Percentiles rank a stretch among this genome's conserved stretches.
Evolutionary conservation across 2,797 vertebrate species (phyloP).

Genomic region (Pipistrellus kuhlii): DNA sequence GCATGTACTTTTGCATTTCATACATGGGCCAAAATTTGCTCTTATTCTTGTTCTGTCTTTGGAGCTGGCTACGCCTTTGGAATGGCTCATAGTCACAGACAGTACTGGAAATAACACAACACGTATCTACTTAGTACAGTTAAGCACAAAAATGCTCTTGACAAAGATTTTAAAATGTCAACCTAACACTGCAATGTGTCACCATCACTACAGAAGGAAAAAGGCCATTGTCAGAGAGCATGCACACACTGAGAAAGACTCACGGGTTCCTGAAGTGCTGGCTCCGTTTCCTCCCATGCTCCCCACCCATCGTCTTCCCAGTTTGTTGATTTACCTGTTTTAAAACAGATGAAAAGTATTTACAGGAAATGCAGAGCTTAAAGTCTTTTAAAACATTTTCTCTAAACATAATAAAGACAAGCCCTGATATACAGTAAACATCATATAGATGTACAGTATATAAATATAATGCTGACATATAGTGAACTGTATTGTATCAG

Average conservation of each 20-base stretch:
- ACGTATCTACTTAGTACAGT: background rate
- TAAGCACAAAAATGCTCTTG: background rate
- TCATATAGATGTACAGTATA: background rate
- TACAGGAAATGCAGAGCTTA: conserved; percentile 41
- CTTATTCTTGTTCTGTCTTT: background rate
- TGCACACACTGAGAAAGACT: conserved; percentile 59
- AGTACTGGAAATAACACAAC: background rate
- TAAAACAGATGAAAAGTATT: conserved; percentile 64
- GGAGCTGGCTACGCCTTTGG: background rate
- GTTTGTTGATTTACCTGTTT: conserved; percentile 91
- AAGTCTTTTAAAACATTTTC: conserved; percentile 15
- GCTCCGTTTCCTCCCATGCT: conserved; percentile 92
- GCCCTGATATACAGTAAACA: background rate
- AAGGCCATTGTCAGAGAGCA: background rate
- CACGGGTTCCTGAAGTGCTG: conserved; percentile 86
- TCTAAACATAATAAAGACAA: conserved; percentile 39
- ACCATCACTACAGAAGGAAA: background rate
- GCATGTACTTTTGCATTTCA: background rate
- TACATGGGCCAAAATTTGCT: background rate
- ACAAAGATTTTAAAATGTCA: conserved; percentile 30
- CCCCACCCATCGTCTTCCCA: conserved; percentile 98
- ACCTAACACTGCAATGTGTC: background rate
- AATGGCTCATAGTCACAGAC: background rate
- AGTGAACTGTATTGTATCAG: background rate
- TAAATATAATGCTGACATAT: conserved; percentile 1